Evolutionary conservation across 1,140 invertebrate genomes (phyloP).

Genomic region (Drosophila truncata): DNA sequence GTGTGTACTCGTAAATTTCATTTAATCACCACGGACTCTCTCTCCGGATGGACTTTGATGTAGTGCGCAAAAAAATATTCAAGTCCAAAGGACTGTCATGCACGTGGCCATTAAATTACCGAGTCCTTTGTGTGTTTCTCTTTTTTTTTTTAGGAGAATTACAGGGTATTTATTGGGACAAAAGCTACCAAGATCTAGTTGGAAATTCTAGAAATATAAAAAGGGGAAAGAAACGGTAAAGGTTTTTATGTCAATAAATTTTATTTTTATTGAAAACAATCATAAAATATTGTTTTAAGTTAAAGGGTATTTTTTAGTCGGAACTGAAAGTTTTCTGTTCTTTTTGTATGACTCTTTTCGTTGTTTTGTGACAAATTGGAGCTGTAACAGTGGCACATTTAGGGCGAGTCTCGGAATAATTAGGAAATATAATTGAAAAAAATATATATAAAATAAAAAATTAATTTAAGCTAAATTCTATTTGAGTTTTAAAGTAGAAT

Average conservation of each 20-base stretch:
- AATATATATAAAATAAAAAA: neutral
- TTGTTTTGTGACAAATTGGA: slow-evolving; percentile 17
- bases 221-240: neutral
- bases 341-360: neutral
- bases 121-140: neutral
- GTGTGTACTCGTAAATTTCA: slow-evolving; percentile 73
- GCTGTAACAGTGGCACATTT: slow-evolving; percentile 45
- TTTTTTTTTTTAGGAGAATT: neutral
- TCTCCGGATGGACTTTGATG: slow-evolving; percentile 63
- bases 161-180: neutral
- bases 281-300: neutral
- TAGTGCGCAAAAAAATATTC: slow-evolving; percentile 63
- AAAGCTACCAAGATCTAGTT: neutral
- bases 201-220: neutral
- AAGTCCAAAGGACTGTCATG: slow-evolving; percentile 52
- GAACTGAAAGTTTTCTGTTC: neutral
- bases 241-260: neutral
- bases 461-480: neutral
- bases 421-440: neutral
- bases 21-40: slow-evolving; percentile 64
- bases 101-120: slow-evolving; percentile 69
- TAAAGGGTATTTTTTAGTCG: neutral
- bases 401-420: neutral
- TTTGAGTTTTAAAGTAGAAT: neutral
- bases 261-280: neutral